A percentile compares a stretch with the other conserved stretches of the same genome.
Evolutionary conservation across 2,888 invertebrate species (phyloP).

Genomic region (Anaspis maculata): DNA sequence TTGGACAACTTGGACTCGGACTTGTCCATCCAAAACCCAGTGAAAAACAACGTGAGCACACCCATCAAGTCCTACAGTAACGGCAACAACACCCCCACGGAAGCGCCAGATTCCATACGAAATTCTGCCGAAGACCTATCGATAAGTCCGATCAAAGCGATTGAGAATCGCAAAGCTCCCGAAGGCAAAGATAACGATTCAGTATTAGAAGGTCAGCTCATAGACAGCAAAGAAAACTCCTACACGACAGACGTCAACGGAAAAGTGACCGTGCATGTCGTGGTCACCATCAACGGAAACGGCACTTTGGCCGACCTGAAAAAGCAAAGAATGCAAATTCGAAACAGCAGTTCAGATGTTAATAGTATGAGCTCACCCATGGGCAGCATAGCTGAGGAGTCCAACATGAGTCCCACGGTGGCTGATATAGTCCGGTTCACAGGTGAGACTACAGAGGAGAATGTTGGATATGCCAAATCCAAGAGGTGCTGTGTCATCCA

Average conservation of each 20-base stretch:
- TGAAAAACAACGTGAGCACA: background rate
- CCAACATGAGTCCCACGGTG: conserved; percentile 38
- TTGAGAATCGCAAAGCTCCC: conserved; percentile 54
- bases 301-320: conserved; percentile 87
- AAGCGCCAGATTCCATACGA: too few species aligned
- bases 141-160: too few species aligned
- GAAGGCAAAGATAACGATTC: conserved; percentile 77
- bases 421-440: conserved; percentile 54
- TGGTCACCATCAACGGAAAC: conserved; percentile 69
- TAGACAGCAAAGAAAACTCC: conserved; percentile 47
- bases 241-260: conserved; percentile 73
- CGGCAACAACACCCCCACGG: conserved; percentile 10
- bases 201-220: conserved; percentile 52
- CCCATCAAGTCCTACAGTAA: conserved; percentile 8
- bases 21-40: conserved; percentile 10
- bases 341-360: conserved; percentile 53
- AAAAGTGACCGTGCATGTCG: conserved; percentile 54
- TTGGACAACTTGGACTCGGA: conserved; percentile 21
- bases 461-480: conserved; percentile 62
- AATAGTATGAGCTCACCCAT: conserved; percentile 35
- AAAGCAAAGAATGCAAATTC: conserved; percentile 79
- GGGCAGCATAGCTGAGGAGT: conserved; percentile 43
- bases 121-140: too few species aligned
- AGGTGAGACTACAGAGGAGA: conserved; percentile 66
- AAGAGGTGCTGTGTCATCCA: conserved; percentile 68